These are phyloP conservation scores for Acanthurus leucopareius DNA, from an alignment of 2,797 vertebrate genomes.

Conservation along the genomic window DNA sequence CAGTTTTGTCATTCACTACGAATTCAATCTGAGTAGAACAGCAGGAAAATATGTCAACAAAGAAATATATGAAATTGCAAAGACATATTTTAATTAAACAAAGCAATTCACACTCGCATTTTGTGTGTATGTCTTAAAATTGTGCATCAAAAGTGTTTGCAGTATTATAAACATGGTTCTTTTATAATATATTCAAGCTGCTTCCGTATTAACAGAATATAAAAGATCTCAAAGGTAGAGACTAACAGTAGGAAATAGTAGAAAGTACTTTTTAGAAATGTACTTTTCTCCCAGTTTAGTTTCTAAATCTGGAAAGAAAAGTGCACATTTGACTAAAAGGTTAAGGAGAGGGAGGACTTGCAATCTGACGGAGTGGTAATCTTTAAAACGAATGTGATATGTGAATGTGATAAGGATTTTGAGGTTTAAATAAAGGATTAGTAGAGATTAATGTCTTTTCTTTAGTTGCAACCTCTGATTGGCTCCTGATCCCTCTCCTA, in stretches of 20 bases:
- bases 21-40: background rate
- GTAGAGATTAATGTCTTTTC: conserved; percentile 33
- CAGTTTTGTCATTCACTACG: conserved; percentile 43
- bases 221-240: background rate
- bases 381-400: background rate
- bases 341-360: background rate
- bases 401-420: conserved; percentile 22
- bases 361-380: background rate
- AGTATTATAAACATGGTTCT: no score
- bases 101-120: background rate
- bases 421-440: conserved; percentile 45
- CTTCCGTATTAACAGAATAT: background rate
- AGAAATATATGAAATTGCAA: background rate
- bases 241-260: background rate
- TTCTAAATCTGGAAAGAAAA: background rate
- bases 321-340: conserved; percentile 5
- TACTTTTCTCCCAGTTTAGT: background rate
- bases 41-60: background rate
- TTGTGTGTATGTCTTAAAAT: background rate
- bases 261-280: background rate
- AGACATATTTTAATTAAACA: background rate
- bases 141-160: no score
- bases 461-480: conserved; percentile 22
- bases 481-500: conserved; percentile 17
- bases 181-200: no score